Conservation (phyloP, 2,113 vertebrate genomes). For the Nematolebias whitei region DNA sequence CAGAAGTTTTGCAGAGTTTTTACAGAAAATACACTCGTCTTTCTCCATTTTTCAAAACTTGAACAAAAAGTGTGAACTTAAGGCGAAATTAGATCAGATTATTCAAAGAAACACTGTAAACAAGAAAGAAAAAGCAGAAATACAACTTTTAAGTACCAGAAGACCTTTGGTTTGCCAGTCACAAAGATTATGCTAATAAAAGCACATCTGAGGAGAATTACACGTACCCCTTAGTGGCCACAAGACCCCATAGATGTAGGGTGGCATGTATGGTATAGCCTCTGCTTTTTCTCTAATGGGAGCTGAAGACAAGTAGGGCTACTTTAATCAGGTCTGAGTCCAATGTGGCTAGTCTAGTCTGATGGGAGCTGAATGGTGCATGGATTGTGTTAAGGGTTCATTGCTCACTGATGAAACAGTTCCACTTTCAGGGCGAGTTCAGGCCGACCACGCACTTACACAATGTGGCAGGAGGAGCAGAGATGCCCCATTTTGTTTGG, state of each 20-base stretch:
- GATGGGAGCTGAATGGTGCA: slow-evolving; percentile 76
- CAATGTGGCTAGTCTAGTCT: slow-evolving; percentile 65
- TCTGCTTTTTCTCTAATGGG: slow-evolving; percentile 64
- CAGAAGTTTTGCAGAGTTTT: not conserved
- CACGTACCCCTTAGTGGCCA: slow-evolving; percentile 59
- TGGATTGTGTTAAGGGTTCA: slow-evolving; percentile 75
- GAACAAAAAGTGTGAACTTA: slow-evolving; percentile 26
- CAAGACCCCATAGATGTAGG: slow-evolving; percentile 60
- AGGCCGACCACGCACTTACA: slow-evolving; percentile 65
- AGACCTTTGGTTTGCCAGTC: slow-evolving; percentile 62
- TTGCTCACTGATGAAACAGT: slow-evolving; percentile 74
- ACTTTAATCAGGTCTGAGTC: slow-evolving; percentile 78
- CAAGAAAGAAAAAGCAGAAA: slow-evolving; percentile 51
- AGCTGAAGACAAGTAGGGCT: slow-evolving; percentile 70
- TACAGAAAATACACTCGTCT: not conserved
- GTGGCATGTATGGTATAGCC: slow-evolving; percentile 62
- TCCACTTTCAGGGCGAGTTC: slow-evolving; percentile 73
- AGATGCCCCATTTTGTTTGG: slow-evolving; percentile 69
- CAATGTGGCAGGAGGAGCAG: slow-evolving; percentile 71
- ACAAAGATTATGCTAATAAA: slow-evolving; percentile 75
- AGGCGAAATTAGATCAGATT: slow-evolving; percentile 44
- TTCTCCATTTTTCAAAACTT: slow-evolving; percentile 13
- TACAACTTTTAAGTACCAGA: slow-evolving; percentile 56
- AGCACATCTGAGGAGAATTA: slow-evolving; percentile 50
- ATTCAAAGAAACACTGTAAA: slow-evolving; percentile 21